Evolutionary conservation across 2,113 vertebrate species (phyloP).

Genomic region (Chitala chitala): DNA sequence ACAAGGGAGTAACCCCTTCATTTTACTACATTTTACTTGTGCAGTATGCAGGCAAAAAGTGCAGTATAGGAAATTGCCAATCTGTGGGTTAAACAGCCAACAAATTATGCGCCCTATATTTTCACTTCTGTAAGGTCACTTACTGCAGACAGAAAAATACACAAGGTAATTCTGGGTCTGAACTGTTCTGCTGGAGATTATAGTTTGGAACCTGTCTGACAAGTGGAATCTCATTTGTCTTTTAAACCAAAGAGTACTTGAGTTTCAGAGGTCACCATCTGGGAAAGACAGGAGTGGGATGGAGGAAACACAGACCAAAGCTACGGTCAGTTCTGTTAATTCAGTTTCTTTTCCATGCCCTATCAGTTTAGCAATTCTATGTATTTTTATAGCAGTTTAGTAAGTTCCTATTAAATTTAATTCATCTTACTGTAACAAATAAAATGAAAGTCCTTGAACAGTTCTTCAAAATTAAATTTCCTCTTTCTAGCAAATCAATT

Average conservation of each 20-base stretch:
- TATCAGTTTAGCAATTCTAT: background rate
- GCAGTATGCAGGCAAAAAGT: no score
- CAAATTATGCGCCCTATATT: background rate
- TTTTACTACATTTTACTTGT: no score
- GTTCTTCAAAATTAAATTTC: no score
- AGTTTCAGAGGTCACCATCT: background rate
- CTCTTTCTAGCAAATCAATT: no score
- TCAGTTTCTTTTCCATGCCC: background rate
- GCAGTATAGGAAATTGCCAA: background rate
- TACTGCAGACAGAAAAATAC: background rate
- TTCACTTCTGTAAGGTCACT: background rate
- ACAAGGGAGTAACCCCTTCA: no score
- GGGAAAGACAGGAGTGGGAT: background rate
- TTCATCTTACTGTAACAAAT: constrained; percentile 4
- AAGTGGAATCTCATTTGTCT: background rate
- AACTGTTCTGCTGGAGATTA: background rate
- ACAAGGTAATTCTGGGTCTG: background rate
- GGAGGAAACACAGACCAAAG: background rate
- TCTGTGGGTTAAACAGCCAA: background rate
- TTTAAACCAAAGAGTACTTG: background rate
- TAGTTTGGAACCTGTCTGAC: no score
- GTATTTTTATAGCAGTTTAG: background rate
- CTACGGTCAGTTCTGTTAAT: background rate
- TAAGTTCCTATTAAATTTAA: background rate
- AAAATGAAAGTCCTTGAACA: no score